Conservation (phyloP, 2,113 vertebrate species). For the Sterna hirundo region DNA sequence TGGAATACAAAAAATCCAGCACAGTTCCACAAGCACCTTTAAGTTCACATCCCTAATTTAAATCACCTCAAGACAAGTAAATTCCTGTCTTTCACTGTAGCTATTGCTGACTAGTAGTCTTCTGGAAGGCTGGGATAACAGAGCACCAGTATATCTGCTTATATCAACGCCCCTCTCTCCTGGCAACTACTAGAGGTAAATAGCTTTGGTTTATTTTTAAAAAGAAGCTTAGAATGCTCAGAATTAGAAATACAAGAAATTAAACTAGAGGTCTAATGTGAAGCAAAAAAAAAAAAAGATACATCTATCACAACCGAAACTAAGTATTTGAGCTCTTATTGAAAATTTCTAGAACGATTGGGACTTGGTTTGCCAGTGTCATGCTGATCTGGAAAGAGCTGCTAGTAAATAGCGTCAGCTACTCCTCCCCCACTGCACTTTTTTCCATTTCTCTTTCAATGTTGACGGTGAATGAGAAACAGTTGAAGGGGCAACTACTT, state of each 20-base stretch:
- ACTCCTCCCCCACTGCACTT: background rate
- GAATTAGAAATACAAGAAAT: background rate
- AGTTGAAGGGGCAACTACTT: background rate
- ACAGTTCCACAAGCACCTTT: background rate
- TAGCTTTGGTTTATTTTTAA: background rate
- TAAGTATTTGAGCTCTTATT: background rate
- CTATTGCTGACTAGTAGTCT: background rate
- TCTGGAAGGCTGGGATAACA: background rate
- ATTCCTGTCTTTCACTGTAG: background rate
- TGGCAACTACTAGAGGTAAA: background rate
- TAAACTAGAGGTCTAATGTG: background rate
- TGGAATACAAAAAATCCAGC: background rate
- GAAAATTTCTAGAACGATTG: background rate
- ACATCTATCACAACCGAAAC: background rate
- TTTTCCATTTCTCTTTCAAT: background rate
- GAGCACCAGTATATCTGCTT: background rate
- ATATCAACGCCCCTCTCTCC: background rate
- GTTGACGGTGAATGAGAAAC: background rate
- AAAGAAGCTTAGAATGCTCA: background rate
- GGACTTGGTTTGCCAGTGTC: background rate
- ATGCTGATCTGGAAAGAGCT: background rate
- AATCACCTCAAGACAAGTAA: background rate
- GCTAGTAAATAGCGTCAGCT: background rate
- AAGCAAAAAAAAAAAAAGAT: background rate
- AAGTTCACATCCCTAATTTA: background rate